Base-by-base conservation (phyloP, 2,888 invertebrate genomes). In the Cabera pusaria region DNA sequence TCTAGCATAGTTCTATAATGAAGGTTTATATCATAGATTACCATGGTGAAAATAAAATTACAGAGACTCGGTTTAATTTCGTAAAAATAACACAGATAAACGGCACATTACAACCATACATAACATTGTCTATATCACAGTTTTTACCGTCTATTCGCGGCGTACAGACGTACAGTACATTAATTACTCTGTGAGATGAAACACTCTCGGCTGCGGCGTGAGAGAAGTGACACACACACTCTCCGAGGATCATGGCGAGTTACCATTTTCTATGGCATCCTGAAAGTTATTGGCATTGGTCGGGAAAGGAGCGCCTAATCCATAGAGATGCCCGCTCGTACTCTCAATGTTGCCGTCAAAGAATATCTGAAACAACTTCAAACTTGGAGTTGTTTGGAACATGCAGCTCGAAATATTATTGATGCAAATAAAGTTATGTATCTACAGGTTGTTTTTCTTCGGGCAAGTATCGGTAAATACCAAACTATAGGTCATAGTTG, bases 261-360 rank as follows among this genome's bases (percentile, higher is more conserved):
- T 93, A 49, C 93, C 93, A 63, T 93, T 95, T 62, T 93, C 93
- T 54, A 93, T 92, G 70, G 92, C 73, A 20, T 86, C 85, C 56
- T 93, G 93, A 70, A 94, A 93, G 64, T 92, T 93, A 59, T 91
- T 91, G 43, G 93, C 93, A 46, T 94, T 96, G 23, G 93, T 92
- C 34, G 94, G 92, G 75, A 95, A 96, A 31, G 96, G 95, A 21
- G 96, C 96, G 39, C 97, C 97, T 56, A 98, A 91, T 25, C 98
- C 98, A 74, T 97, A 98, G 33, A 99, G 90, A 85, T 99, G 98
- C 28, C 98, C 98, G 71, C 98, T 98, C 20, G 96, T 96, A 87
- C 98, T 98, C 78, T 98, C 98, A 64, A 98, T 98, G 78, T 98
- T 98, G 75, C 98, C 98, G 84, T 98, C 97, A 77, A 98, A 98